Conservation (phyloP, 2,113 vertebrate genomes). For the Herpailurus yagouaroundi region DNA sequence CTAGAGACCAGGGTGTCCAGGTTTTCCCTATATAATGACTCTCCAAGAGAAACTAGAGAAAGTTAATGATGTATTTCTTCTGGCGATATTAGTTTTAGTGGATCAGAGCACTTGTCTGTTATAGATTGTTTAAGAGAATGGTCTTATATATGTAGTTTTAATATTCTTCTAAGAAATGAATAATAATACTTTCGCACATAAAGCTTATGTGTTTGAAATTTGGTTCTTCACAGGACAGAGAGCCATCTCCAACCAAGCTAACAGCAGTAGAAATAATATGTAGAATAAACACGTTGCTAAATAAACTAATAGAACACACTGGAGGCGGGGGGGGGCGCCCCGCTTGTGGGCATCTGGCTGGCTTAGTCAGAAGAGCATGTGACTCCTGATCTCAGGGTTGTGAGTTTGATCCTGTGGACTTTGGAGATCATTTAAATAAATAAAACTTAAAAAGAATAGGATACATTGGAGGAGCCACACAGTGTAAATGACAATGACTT, state of each 20-base stretch:
- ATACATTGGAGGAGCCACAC: background rate
- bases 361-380: background rate
- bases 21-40: background rate
- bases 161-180: background rate
- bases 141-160: background rate
- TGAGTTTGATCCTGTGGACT: background rate
- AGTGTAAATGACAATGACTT: background rate
- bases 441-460: background rate
- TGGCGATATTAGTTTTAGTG: background rate
- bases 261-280: background rate
- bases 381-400: background rate
- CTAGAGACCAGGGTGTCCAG: background rate
- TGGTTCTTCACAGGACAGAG: background rate
- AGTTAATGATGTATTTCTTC: background rate
- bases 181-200: background rate
- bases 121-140: background rate
- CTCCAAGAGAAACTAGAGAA: background rate
- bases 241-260: background rate
- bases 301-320: background rate
- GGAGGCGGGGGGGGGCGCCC: no score
- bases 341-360: background rate
- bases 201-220: background rate
- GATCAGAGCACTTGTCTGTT: background rate
- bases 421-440: background rate
- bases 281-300: background rate